Conservation (phyloP, 2,888 invertebrate species). For the Noctua pronuba region DNA sequence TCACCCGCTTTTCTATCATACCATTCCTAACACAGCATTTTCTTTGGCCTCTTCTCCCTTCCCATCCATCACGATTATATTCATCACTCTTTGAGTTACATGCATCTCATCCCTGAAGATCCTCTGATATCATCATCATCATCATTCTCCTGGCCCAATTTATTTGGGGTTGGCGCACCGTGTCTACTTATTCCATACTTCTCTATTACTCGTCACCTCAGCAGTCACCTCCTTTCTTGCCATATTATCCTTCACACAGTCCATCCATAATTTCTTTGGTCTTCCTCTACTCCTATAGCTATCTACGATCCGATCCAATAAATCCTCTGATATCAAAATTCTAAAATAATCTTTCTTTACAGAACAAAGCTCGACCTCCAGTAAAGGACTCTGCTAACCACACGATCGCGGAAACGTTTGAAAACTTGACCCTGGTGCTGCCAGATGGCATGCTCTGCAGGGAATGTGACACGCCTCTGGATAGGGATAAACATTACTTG, state of each 20-base stretch:
- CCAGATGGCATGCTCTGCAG: slow-evolving; percentile 92
- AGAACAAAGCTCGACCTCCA: slow-evolving; percentile 88
- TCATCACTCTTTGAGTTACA: neutral
- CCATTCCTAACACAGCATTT: neutral
- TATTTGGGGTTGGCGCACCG: too few relatives aligned
- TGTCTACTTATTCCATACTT: too few relatives aligned
- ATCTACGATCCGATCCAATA: neutral
- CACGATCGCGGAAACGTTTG: slow-evolving; percentile 84
- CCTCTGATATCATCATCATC: neutral
- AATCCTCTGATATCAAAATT: neutral
- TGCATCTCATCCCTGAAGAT: neutral
- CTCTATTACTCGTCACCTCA: too few relatives aligned
- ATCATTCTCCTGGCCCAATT: too few relatives aligned
- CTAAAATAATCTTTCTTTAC: neutral
- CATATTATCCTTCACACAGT: too few relatives aligned
- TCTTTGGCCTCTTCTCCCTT: neutral
- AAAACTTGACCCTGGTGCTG: slow-evolving; percentile 82
- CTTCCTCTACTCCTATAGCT: too few relatives aligned
- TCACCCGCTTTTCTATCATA: neutral
- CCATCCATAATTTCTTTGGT: neutral
- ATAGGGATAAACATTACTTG: slow-evolving; percentile 95
- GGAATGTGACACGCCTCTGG: slow-evolving; percentile 94
- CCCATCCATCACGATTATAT: neutral
- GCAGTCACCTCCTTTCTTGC: too few relatives aligned
- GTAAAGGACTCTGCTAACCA: slow-evolving; percentile 87